Evolutionary conservation across 2,797 vertebrate species (phyloP).

Genomic region (Chelidonichthys spinosus): DNA sequence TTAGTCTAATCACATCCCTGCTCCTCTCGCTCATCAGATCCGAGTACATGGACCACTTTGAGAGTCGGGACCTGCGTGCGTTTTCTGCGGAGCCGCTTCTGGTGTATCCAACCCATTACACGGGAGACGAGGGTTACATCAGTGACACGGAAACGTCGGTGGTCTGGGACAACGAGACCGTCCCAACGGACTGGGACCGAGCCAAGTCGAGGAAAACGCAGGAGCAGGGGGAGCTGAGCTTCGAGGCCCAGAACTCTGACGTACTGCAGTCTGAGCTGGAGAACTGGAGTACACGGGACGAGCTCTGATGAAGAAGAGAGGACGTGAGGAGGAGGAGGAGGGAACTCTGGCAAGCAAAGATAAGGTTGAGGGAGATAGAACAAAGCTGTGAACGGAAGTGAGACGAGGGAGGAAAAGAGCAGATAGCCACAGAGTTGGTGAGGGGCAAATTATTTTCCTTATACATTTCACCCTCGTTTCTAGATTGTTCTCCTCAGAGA

Average conservation of each 20-base stretch:
- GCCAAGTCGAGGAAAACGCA: constrained; percentile 88
- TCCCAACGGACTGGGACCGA: constrained; percentile 90
- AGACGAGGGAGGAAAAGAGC: neutral
- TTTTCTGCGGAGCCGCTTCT: constrained; percentile 92
- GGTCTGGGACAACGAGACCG: constrained; percentile 88
- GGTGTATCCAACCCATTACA: constrained; percentile 92
- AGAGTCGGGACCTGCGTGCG: constrained; percentile 83
- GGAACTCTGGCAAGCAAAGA: constrained; percentile 28
- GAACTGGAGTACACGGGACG: constrained; percentile 86
- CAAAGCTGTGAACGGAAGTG: constrained; percentile 56
- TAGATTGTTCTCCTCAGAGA: constrained; percentile 48
- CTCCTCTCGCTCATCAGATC: constrained; percentile 54
- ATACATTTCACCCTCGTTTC: constrained; percentile 32
- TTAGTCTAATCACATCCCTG: constrained; percentile 15
- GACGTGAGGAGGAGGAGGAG: neutral
- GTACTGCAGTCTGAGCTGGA: constrained; percentile 90
- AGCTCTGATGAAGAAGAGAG: constrained; percentile 81
- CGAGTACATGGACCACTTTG: constrained; percentile 87
- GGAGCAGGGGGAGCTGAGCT: constrained; percentile 87
- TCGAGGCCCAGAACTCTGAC: constrained; percentile 87
- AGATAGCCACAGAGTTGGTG: constrained; percentile 8
- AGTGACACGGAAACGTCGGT: constrained; percentile 93
- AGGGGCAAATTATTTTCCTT: constrained; percentile 16
- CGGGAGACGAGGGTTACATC: constrained; percentile 89
- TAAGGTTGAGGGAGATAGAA: constrained; percentile 31